phyloP scores from a whole-genome alignment of 2,113 vertebrate genomes.

The Burhinus oedicnemus region DNA sequence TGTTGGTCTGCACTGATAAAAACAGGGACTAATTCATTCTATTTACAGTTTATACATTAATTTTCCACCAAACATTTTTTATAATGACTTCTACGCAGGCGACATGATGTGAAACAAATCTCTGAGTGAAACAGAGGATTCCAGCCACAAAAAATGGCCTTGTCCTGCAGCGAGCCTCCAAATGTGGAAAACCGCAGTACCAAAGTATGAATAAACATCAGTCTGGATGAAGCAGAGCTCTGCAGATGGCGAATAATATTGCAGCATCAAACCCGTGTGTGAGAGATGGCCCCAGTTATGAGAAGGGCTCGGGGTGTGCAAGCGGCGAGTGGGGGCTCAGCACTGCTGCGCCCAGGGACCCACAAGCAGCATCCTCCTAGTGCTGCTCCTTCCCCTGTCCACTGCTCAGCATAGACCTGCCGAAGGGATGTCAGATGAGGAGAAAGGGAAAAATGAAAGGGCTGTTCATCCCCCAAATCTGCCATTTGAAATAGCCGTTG shows the following conservation, averaged over 20 bases:
- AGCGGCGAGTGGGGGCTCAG: rapidly evolving
- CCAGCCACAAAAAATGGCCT: background rate
- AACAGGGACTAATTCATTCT: background rate
- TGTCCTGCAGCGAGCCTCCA: background rate
- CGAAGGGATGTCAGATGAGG: background rate
- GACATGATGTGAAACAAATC: background rate
- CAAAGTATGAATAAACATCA: background rate
- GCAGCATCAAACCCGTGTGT: background rate
- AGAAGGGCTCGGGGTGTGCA: rapidly evolving
- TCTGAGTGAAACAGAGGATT: background rate
- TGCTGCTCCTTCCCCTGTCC: background rate
- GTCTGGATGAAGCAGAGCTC: background rate
- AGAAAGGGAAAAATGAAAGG: background rate
- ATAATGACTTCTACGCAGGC: background rate
- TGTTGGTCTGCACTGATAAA: constrained; percentile 32
- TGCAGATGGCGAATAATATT: background rate
- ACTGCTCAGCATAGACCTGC: background rate
- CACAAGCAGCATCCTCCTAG: background rate
- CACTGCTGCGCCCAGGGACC: background rate
- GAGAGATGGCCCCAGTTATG: background rate
- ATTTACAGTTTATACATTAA: background rate
- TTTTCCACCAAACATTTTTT: constrained; percentile 1
- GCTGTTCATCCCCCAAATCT: background rate
- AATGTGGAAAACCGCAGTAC: background rate
- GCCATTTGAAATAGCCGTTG: background rate